Evolutionary conservation across 2,797 vertebrate species (phyloP).

Genomic region (Scolopax bukidnonensis): DNA sequence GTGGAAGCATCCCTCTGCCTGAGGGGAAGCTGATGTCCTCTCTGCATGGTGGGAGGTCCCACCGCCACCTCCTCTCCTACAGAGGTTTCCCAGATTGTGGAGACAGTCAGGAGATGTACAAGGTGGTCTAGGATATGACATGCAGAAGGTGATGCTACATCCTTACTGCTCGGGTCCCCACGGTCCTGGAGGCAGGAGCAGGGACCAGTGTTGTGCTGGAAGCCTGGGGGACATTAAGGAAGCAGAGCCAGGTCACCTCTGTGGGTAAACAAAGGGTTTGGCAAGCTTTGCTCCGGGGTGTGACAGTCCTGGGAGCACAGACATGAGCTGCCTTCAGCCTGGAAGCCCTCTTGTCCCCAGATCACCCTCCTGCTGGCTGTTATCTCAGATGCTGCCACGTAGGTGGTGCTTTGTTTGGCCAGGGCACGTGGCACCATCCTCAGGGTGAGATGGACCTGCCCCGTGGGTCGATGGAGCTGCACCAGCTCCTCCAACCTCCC

Average conservation of each 20-base stretch:
- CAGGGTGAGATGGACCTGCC: fast-evolving
- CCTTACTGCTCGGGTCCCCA: neutral
- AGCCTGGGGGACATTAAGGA: neutral
- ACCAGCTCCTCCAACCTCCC: neutral
- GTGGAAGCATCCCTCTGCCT: neutral
- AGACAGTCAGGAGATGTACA: fast-evolving
- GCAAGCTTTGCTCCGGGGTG: neutral
- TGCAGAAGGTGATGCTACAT: neutral
- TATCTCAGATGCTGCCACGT: neutral
- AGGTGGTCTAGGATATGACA: neutral
- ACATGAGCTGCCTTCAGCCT: neutral
- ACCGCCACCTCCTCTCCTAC: neutral
- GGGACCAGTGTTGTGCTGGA: neutral
- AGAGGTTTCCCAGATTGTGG: neutral
- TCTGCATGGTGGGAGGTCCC: neutral
- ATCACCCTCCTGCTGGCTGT: neutral
- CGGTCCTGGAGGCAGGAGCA: neutral
- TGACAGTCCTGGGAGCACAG: neutral
- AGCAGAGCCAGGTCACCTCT: neutral
- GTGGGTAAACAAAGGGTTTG: neutral
- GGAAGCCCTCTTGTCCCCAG: neutral
- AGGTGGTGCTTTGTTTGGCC: neutral
- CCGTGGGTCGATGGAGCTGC: fast-evolving
- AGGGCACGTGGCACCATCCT: neutral
- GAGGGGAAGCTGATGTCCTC: neutral